Percentiles rank a stretch among this genome's conserved stretches.
phyloP scores from a whole-genome alignment of 1,140 invertebrate genomes.

The Harpegnathos saltator region DNA sequence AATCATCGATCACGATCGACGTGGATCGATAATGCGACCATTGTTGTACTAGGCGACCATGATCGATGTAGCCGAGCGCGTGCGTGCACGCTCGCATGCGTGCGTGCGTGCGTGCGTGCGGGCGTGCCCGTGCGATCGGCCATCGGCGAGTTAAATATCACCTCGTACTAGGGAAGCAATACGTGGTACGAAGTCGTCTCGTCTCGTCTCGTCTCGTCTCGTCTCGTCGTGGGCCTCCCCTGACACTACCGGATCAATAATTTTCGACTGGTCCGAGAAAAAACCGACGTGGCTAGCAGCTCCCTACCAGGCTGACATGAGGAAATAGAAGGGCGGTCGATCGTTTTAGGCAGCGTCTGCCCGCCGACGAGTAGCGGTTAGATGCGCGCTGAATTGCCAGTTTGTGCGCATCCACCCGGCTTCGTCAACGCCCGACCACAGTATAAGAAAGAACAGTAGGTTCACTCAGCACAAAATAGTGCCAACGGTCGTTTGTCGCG shows the following conservation, averaged over 20 bases:
- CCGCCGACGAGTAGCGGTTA: too few species aligned
- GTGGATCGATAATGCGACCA: slow-evolving; percentile 78
- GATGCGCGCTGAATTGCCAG: too few species aligned
- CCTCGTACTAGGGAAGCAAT: slow-evolving; percentile 75
- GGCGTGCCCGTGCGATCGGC: slow-evolving; percentile 47
- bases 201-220: too few species aligned
- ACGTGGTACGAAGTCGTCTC: slow-evolving; percentile 26
- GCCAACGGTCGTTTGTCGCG: too few species aligned
- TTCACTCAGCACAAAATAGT: too few species aligned
- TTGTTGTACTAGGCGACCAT: slow-evolving; percentile 80
- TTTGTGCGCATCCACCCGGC: too few species aligned
- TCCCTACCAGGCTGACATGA: slow-evolving; percentile 75
- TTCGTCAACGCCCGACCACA: too few species aligned
- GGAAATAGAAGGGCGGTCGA: slow-evolving; percentile 48
- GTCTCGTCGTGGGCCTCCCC: too few species aligned
- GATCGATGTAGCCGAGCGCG: slow-evolving; percentile 27
- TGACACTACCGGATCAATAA: slow-evolving; percentile 51
- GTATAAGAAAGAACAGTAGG: too few species aligned
- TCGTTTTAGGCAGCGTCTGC: slow-evolving; percentile 67
- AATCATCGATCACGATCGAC: slow-evolving; percentile 67
- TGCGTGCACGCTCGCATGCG: slow-evolving; percentile 5
- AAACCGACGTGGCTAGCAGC: slow-evolving; percentile 75
- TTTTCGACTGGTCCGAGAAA: slow-evolving; percentile 73
- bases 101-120: slow-evolving; percentile 28
- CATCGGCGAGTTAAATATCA: slow-evolving; percentile 73